Conservation (phyloP, 2,888 invertebrate species). For the Schizotus pectinicornis region DNA sequence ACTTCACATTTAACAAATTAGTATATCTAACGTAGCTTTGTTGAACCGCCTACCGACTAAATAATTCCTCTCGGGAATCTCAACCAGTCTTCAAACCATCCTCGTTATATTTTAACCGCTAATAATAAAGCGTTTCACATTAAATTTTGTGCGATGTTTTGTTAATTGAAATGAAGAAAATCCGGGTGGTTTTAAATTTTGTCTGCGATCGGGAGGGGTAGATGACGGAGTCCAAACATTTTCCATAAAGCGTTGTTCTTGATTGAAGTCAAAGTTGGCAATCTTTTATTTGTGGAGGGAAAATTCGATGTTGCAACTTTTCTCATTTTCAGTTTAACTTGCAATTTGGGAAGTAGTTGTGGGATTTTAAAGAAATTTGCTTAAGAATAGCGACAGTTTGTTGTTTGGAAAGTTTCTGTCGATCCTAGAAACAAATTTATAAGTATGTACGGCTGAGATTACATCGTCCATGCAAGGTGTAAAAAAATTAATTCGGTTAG, state of each 20-base stretch:
- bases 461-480: constrained; percentile 20
- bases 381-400: constrained; percentile 14
- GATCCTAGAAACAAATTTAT: constrained; percentile 17
- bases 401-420: constrained; percentile 2
- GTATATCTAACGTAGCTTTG: constrained; percentile 8
- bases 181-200: too few relatives aligned
- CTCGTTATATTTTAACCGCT: too few relatives aligned
- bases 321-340: constrained; percentile 12
- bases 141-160: too few relatives aligned
- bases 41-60: constrained; percentile 4
- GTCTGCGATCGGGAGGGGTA: not conserved
- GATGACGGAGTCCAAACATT: not conserved
- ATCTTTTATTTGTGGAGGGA: constrained; percentile 8
- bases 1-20: constrained; percentile 10
- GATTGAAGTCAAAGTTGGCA: constrained; percentile 3
- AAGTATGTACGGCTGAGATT: constrained; percentile 19
- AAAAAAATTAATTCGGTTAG: constrained; percentile 32
- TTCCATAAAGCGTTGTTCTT: not conserved
- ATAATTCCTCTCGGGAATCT: constrained; percentile 1
- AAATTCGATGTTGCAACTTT: constrained; percentile 15
- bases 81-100: not conserved
- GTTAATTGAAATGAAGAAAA: too few relatives aligned
- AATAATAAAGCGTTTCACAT: too few relatives aligned
- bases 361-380: constrained; percentile 11
- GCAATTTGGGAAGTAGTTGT: constrained; percentile 11